Evolutionary conservation across 2,113 vertebrate genomes (phyloP).

Genomic region (Charadrius vociferus): DNA sequence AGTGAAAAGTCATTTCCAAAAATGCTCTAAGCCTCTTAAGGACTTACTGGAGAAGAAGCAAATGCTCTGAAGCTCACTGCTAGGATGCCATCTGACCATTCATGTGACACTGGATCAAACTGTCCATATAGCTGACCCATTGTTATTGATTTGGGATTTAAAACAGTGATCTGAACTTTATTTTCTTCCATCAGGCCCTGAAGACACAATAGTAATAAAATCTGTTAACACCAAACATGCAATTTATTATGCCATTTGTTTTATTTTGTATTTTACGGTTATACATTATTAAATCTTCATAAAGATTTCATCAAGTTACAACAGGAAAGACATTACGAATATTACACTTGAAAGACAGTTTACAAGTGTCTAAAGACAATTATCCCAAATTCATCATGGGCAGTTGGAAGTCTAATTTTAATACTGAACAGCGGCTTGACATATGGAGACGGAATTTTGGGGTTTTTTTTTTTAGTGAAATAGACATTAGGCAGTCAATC

Average conservation of each 20-base stretch:
- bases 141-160: slow-evolving; percentile 91
- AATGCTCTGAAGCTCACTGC: slow-evolving; percentile 89
- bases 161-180: slow-evolving; percentile 87
- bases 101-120: slow-evolving; percentile 88
- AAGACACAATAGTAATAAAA: not conserved
- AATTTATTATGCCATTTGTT: not conserved
- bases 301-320: not conserved
- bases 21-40: not conserved
- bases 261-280: not conserved
- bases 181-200: slow-evolving; percentile 91
- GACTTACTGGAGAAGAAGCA: slow-evolving; percentile 82
- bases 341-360: not conserved
- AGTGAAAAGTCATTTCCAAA: not conserved
- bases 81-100: slow-evolving; percentile 91
- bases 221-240: not conserved
- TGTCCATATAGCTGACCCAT: slow-evolving; percentile 92
- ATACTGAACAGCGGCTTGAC: not conserved
- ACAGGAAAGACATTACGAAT: not conserved
- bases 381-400: not conserved
- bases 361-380: not conserved
- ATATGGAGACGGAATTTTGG: not conserved
- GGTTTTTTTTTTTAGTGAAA: not conserved
- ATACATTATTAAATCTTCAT: not conserved
- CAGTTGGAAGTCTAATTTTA: not conserved
- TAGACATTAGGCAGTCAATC: not conserved